Base-by-base conservation (phyloP, 2,113 vertebrate species). In the Hydrochoerus hydrochaeris region DNA sequence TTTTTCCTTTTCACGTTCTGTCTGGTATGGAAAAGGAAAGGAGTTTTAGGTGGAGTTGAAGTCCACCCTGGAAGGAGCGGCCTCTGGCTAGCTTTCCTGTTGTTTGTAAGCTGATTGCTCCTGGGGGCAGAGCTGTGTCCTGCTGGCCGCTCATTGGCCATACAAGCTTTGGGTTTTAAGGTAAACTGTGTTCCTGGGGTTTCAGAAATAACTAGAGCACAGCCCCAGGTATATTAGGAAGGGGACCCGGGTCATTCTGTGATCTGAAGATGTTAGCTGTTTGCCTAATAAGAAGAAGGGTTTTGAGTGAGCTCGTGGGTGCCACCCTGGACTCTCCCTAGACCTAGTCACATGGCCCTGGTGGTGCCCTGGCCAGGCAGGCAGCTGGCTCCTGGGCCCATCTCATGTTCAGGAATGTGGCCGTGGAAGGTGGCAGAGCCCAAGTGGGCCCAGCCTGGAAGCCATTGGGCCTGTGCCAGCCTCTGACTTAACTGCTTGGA, bases 291-390 rank as follows among this genome's bases (percentile, higher is more conserved):
- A 65, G 5, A 26, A 60, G 28, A 30, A 57, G 38, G 54, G n/a
- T 49, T 62, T 41, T 22, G 22, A 30, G 44, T 5, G 19, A 65
- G 41, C 38, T 26, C 13, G 0, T 0, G 49, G 44, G 11, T 10
- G 52, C 4, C 4, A 3, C 63, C 30, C n/a, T 32, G 14, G 10
- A 7, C 7, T 32, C 7, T 32, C 0, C 19, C 62, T 32, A 6
- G 28, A 13, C 24, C 85, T 4, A 62, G 22, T 44, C 22, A 12
- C 1, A 4, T 67, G 19, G 22, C 73, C 22, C 7, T 12, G 0
- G 2, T n/a, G 38, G 30, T 22, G 4, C 10, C 0, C 80, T 38
- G 4, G 32, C 3, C 1, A 38, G 77, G 44, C 73, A 82, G 82
- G 54, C 41, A 0, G 0, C 49, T 35, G 24, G 7, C 17, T 58